These are phyloP conservation scores for Sphaerophoria rueppellii DNA, from an alignment of 2,888 invertebrate genomes.

Conservation along the genomic window DNA sequence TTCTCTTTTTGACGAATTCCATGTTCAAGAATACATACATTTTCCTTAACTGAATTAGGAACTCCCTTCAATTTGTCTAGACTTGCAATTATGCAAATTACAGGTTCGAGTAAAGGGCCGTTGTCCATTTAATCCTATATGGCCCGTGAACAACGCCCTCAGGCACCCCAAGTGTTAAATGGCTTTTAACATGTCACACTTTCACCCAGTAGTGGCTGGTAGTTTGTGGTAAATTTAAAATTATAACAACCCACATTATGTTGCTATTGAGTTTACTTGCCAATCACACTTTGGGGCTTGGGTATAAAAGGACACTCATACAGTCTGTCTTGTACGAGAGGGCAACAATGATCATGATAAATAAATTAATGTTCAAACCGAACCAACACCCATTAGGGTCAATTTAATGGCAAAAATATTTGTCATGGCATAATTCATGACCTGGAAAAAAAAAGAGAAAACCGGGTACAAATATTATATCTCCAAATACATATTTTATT, in stretches of 20 bases:
- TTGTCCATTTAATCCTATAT: slow-evolving; percentile 53
- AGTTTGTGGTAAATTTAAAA: slow-evolving; percentile 44
- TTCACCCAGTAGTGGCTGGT: neutral
- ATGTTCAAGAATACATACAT: neutral
- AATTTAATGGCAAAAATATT: slow-evolving; percentile 64
- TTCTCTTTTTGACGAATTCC: neutral
- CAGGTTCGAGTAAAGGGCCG: slow-evolving; percentile 6
- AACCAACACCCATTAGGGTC: slow-evolving; percentile 11
- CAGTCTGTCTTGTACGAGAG: slow-evolving; percentile 49
- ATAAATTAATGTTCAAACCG: slow-evolving; percentile 28
- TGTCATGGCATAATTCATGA: slow-evolving; percentile 56
- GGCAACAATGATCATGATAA: slow-evolving; percentile 9
- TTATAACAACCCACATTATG: slow-evolving; percentile 8
- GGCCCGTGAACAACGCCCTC: neutral
- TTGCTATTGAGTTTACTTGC: slow-evolving; percentile 30
- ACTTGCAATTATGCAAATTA: slow-evolving; percentile 30
- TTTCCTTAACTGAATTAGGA: neutral
- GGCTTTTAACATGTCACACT: neutral
- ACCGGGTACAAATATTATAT: slow-evolving; percentile 9
- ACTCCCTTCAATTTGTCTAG: slow-evolving; percentile 41
- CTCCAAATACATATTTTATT: slow-evolving; percentile 3
- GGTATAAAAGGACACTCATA: neutral
- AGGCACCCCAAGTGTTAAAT: slow-evolving; percentile 10
- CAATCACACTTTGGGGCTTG: slow-evolving; percentile 36
- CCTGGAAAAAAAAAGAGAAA: neutral